Evolutionary conservation across 2,888 invertebrate species (phyloP).

Genomic region (Alsophila aescularia): DNA sequence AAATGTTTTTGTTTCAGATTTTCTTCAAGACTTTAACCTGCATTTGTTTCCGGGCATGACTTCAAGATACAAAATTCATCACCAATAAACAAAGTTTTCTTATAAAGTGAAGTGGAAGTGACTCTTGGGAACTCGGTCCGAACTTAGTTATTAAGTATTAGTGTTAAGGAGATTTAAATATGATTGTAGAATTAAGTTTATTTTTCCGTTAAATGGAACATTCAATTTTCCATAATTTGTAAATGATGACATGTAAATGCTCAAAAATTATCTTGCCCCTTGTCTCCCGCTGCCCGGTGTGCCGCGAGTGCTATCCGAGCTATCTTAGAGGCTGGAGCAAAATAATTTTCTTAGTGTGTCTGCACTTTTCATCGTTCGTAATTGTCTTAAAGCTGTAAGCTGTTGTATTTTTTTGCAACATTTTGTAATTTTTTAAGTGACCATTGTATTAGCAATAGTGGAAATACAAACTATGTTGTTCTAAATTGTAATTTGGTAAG

Average conservation of each 20-base stretch:
- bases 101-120: slow-evolving; percentile 66
- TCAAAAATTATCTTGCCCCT: slow-evolving; percentile 57
- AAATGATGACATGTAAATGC: slow-evolving; percentile 48
- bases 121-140: slow-evolving; percentile 71
- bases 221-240: slow-evolving; percentile 65
- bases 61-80: slow-evolving; percentile 66
- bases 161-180: slow-evolving; percentile 78
- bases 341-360: slow-evolving; percentile 52
- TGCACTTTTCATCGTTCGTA: slow-evolving; percentile 43
- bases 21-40: slow-evolving; percentile 59
- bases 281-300: slow-evolving; percentile 35
- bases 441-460: slow-evolving; percentile 58
- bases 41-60: slow-evolving; percentile 74
- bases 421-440: slow-evolving; percentile 72
- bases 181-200: slow-evolving; percentile 78
- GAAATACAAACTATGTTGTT: slow-evolving; percentile 58
- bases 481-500: slow-evolving; percentile 77
- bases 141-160: slow-evolving; percentile 76
- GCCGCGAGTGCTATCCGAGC: slow-evolving; percentile 1
- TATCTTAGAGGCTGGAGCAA: slow-evolving; percentile 49
- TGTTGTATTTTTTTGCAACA: slow-evolving; percentile 69
- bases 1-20: slow-evolving; percentile 46
- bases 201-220: slow-evolving; percentile 70
- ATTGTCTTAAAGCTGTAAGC: slow-evolving; percentile 60
- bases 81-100: slow-evolving; percentile 71